Percentiles rank a stretch among this genome's conserved stretches.
Evolutionary conservation across 2,113 vertebrate species (phyloP).

Genomic region (Perca fluviatilis): DNA sequence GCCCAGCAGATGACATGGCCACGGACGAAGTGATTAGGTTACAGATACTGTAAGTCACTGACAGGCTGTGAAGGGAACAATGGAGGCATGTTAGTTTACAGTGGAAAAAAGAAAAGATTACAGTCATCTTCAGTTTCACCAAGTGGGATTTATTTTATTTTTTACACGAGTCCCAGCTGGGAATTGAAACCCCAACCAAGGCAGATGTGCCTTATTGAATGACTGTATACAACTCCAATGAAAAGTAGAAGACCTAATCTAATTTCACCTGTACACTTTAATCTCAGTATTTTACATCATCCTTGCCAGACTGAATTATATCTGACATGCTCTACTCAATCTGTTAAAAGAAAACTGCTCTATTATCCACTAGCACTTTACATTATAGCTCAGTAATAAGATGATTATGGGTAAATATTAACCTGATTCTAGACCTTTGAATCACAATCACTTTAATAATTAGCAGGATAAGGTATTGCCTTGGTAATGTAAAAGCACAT

Average conservation of each 20-base stretch:
- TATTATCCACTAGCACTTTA: no score
- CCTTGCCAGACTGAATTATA: neutral
- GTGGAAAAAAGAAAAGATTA: constrained; percentile 26
- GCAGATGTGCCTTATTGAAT: neutral
- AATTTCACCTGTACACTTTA: constrained; percentile 31
- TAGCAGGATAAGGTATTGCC: neutral
- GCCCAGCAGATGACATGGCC: constrained; percentile 64
- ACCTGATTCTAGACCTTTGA: no score
- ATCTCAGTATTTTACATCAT: neutral
- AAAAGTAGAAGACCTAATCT: constrained; percentile 11
- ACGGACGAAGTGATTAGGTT: constrained; percentile 61
- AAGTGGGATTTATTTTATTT: neutral
- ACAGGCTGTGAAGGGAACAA: constrained; percentile 55
- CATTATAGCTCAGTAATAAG: no score
- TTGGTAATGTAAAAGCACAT: neutral
- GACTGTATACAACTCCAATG: constrained; percentile 7
- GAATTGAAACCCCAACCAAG: neutral
- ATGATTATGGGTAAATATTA: no score
- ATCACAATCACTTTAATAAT: neutral
- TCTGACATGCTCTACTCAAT: neutral
- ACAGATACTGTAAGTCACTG: constrained; percentile 53
- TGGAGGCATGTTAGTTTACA: constrained; percentile 41
- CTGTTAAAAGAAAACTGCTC: no score
- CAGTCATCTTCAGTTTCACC: constrained; percentile 17
- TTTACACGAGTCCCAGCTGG: neutral